Conservation (phyloP, 2,797 vertebrate genomes). For the Coluber constrictor region DNA sequence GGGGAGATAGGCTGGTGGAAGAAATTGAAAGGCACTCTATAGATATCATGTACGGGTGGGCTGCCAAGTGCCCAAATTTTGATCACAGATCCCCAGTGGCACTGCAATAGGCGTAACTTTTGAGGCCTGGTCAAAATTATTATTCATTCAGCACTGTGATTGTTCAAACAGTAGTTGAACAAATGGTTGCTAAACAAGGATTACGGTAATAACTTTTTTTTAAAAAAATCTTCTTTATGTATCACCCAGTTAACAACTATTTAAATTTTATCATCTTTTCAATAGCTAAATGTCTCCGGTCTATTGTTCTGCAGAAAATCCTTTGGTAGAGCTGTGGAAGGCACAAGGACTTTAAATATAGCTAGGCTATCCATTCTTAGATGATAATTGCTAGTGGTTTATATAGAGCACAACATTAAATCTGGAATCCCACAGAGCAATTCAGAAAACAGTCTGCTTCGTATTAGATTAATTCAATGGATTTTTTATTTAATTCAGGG, state of each 20-base stretch:
- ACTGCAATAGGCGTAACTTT: neutral
- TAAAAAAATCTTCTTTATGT: neutral
- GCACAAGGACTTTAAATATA: neutral
- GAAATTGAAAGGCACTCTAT: neutral
- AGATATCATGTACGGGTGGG: neutral
- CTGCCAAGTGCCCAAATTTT: neutral
- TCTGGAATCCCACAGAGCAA: neutral
- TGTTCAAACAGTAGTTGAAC: neutral
- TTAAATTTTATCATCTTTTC: neutral
- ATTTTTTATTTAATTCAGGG: neutral
- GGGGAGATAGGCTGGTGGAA: neutral
- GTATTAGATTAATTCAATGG: neutral
- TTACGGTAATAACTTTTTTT: neutral
- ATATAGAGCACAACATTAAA: neutral
- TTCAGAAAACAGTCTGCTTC: neutral
- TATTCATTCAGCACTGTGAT: neutral
- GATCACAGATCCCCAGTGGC: rapidly evolving
- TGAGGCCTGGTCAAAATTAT: neutral
- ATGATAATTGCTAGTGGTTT: neutral
- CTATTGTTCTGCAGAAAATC: neutral
- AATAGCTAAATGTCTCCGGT: neutral
- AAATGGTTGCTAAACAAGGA: neutral
- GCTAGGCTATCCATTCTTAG: neutral
- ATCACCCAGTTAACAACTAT: neutral
- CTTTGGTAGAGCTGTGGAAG: neutral